These are phyloP conservation scores for Acanthurus leucopareius DNA, from an alignment of 2,797 vertebrate genomes.

Conservation along the genomic window DNA sequence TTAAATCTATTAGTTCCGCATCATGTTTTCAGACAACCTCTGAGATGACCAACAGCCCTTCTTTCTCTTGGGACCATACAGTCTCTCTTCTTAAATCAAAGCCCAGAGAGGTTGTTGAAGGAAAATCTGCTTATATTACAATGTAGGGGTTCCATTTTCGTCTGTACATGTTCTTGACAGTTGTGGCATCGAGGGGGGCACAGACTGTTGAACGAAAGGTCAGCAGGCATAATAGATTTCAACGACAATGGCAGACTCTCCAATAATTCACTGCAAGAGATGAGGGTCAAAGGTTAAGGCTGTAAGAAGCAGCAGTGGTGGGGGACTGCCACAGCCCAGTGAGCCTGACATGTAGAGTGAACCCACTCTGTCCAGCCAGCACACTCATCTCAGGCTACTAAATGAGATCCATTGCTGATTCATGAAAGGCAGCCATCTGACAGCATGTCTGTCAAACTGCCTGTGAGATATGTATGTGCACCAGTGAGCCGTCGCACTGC, in stretches of 20 bases:
- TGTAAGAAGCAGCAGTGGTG: slow-evolving; percentile 88
- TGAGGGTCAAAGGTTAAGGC: slow-evolving; percentile 90
- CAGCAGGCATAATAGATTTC: slow-evolving; percentile 87
- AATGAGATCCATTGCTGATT: slow-evolving; percentile 91
- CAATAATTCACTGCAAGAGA: slow-evolving; percentile 88
- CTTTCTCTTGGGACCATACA: no score
- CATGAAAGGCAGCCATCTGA: slow-evolving; percentile 86
- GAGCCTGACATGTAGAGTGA: slow-evolving; percentile 86
- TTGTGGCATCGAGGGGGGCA: slow-evolving; percentile 80
- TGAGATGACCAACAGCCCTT: no score
- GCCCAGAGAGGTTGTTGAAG: slow-evolving; percentile 46
- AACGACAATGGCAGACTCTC: slow-evolving; percentile 82
- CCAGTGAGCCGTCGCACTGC: slow-evolving; percentile 54
- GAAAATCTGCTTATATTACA: slow-evolving; percentile 86
- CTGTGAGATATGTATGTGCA: slow-evolving; percentile 26
- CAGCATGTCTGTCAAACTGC: slow-evolving; percentile 86
- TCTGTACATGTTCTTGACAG: slow-evolving; percentile 88
- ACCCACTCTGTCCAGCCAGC: slow-evolving; percentile 87
- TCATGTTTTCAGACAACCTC: no score
- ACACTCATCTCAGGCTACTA: slow-evolving; percentile 86
- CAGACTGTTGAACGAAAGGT: slow-evolving; percentile 87
- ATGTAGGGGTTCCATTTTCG: slow-evolving; percentile 81
- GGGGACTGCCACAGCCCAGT: slow-evolving; percentile 91
- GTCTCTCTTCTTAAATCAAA: slow-evolving; percentile 65
- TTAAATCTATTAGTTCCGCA: no score